These are phyloP conservation scores for Encarsia formosa DNA, from an alignment of 2,888 invertebrate species.

Conservation along the genomic window DNA sequence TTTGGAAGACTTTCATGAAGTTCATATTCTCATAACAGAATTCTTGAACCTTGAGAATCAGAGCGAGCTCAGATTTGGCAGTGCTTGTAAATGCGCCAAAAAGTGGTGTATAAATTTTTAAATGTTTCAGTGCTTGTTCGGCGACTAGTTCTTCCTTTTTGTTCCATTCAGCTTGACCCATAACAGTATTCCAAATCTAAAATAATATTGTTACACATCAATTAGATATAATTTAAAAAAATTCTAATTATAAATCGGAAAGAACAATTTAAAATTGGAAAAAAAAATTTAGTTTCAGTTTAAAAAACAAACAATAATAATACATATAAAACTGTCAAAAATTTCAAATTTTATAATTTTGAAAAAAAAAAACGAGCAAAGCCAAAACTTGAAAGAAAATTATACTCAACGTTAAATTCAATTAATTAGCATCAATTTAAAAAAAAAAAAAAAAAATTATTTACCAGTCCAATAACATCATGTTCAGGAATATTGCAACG, in stretches of 20 bases:
- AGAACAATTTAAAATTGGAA: too few relatives aligned
- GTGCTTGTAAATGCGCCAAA: slow-evolving; percentile 83
- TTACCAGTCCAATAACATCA: slow-evolving; percentile 82
- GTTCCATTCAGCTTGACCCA: slow-evolving; percentile 96
- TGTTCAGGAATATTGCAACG: slow-evolving; percentile 84
- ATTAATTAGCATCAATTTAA: background rate
- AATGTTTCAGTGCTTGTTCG: slow-evolving; percentile 89
- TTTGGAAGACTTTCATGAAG: slow-evolving; percentile 97
- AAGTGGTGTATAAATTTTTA: slow-evolving; percentile 80
- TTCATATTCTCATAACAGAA: slow-evolving; percentile 99
- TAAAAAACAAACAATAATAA: too few relatives aligned
- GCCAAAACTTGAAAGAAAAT: background rate
- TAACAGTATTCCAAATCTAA: slow-evolving; percentile 90
- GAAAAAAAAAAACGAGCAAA: background rate
- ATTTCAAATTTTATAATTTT: too few relatives aligned
- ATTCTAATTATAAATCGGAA: too few relatives aligned
- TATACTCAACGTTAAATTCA: slow-evolving; percentile 5
- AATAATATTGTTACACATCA: slow-evolving; percentile 5
- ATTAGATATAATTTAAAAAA: too few relatives aligned
- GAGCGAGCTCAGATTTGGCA: slow-evolving; percentile 80
- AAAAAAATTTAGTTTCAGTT: too few relatives aligned
- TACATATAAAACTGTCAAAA: too few relatives aligned
- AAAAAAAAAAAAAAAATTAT: slow-evolving; percentile 32
- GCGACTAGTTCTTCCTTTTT: slow-evolving; percentile 96
- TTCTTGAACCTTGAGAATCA: slow-evolving; percentile 91